Base-by-base conservation (phyloP, 2,888 invertebrate genomes). In the Anoplius nigerrimus region DNA sequence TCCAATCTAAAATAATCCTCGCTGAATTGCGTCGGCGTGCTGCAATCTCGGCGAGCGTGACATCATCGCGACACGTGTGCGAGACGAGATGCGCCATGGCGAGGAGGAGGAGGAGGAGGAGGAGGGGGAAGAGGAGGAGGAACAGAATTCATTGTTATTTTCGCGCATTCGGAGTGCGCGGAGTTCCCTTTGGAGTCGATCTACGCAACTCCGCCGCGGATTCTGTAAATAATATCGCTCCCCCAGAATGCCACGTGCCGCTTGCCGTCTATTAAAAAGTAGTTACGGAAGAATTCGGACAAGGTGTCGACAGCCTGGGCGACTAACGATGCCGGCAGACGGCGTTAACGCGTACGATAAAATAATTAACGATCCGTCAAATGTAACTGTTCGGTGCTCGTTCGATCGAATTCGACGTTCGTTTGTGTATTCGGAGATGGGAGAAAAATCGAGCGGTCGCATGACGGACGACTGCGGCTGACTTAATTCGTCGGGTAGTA, bases 21-120 rank as follows among this genome's bases (percentile, higher is more conserved):
- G 34, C 34, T 34, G 34, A 34, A 34, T 34, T 34, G 34, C 34
- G 34, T 34, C 34, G 34, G 34, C 34, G 46, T 63, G 67, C 48
- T 66, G 57, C 67, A 68, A 68, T 68, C 54, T 18, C 20, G 58
- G 45, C 52, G 48, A 56, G 21, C 55, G 18, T 55, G 61, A 27
- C 48, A 58, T 68, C 65, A 68, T 54, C 51, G 64, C 52, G 21
- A 11, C 34, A 53, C 34, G 46, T 64, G 54, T 64, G 64, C 48
- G 64, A 34, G 22, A 52, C 2, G 51, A 15, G 51, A 22, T n/a
- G 22, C 21, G 22, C 22, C 20, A 52, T 21, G 8, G 21, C 13
- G n/a, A 13, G 52, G 21, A 24, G 46, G 11, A 13, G 4, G 24
- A 24, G 34, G 34, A 34, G 34, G 34, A 42, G 53, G 21, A 22